Percentiles rank a stretch among this genome's conserved stretches.
Conservation (phyloP, 2,113 vertebrate genomes). For the Saccopteryx bilineata region DNA sequence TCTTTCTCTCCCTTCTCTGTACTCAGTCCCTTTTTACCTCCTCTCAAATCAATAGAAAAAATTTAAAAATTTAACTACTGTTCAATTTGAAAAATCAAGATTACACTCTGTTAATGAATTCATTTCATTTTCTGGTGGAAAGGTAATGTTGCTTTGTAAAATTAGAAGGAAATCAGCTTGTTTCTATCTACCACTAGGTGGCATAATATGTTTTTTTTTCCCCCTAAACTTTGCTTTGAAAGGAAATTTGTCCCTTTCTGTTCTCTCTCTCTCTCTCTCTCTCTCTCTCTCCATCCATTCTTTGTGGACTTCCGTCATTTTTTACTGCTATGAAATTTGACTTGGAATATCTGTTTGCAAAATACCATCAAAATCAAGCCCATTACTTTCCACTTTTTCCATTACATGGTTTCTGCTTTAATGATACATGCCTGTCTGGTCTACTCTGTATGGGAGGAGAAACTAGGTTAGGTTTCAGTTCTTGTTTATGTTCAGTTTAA, state of each 20-base stretch:
- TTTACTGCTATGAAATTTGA: conserved; percentile 6
- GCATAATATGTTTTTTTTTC: conserved; percentile 63
- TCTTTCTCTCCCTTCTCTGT: too few relatives aligned
- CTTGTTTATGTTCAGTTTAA: background rate
- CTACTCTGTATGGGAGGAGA: background rate
- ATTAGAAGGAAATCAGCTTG: background rate
- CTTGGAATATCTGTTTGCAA: conserved; percentile 43
- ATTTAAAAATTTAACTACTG: background rate
- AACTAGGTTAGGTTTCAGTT: background rate
- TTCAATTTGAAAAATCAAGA: background rate
- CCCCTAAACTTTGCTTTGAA: background rate
- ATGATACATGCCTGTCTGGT: background rate
- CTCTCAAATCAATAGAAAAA: too few relatives aligned
- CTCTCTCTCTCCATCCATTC: background rate
- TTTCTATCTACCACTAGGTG: conserved; percentile 76
- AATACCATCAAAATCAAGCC: conserved; percentile 27
- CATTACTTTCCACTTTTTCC: background rate
- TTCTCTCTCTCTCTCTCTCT: too few relatives aligned
- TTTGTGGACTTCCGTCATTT: conserved; percentile 1
- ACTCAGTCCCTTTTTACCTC: too few relatives aligned
- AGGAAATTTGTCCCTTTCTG: background rate
- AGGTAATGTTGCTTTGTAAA: background rate
- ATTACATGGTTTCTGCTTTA: background rate
- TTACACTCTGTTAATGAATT: background rate
- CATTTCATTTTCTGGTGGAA: conserved; percentile 34